A percentile compares a stretch with the other conserved stretches of the same genome.
Evolutionary conservation across 2,797 vertebrate species (phyloP).

Genomic region (Premnoplex brunnescens): DNA sequence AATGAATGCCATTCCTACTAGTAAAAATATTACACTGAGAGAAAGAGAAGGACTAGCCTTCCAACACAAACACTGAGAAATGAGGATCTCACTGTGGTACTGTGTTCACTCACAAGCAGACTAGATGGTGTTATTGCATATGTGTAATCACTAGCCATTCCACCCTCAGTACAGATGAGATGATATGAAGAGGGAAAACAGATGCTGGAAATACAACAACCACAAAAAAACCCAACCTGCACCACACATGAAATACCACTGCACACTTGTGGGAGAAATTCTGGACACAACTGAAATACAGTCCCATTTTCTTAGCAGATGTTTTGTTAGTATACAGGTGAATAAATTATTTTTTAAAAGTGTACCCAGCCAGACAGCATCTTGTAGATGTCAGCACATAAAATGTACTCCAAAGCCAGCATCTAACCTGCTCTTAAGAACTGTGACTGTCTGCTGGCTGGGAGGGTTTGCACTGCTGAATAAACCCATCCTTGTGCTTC

Average conservation of each 20-base stretch:
- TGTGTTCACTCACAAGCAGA: neutral
- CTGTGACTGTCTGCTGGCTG: constrained; percentile 8
- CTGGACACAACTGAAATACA: neutral
- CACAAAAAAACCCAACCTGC: neutral
- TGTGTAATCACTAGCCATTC: neutral
- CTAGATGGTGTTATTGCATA: neutral
- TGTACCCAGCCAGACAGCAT: constrained; percentile 9
- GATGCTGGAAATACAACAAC: neutral
- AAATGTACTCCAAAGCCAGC: neutral
- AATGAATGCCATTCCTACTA: neutral
- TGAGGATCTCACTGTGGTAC: neutral
- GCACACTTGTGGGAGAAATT: neutral
- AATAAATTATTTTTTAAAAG: neutral
- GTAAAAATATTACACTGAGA: neutral
- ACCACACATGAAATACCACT: neutral
- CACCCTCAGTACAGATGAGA: neutral
- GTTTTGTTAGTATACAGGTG: constrained; percentile 41
- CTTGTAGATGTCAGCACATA: neutral
- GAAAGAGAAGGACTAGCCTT: neutral
- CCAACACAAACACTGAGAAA: neutral
- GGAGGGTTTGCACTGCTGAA: neutral
- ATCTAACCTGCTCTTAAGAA: neutral
- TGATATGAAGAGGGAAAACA: neutral
- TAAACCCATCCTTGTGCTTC: constrained; percentile 32
- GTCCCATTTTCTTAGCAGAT: neutral